Percentiles rank a stretch among this genome's conserved stretches.
phyloP scores from a whole-genome alignment of 2,797 vertebrate species.

The Pygocentrus nattereri region DNA sequence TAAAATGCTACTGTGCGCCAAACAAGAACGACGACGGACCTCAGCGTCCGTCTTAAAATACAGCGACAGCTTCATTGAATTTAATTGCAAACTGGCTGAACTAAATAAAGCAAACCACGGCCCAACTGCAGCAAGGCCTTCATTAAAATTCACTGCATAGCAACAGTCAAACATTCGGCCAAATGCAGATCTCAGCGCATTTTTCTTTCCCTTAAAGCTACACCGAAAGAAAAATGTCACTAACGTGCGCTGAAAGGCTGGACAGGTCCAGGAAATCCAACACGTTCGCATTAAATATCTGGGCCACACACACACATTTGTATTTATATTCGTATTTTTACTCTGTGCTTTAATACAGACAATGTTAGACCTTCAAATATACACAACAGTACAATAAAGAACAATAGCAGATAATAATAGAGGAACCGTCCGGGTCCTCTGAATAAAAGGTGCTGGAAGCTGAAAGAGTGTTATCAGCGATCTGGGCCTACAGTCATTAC shows the following conservation, averaged over 20 bases:
- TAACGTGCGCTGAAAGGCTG: no score
- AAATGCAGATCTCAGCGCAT: neutral
- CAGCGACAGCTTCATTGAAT: neutral
- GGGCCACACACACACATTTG: neutral
- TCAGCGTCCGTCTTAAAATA: neutral
- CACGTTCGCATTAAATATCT: neutral
- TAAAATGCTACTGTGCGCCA: no score
- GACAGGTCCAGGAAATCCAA: neutral
- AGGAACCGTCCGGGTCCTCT: neutral
- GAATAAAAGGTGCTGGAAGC: constrained; percentile 51
- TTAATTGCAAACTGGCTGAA: neutral
- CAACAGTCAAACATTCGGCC: neutral
- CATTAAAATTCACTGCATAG: neutral
- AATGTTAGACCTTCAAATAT: constrained; percentile 53
- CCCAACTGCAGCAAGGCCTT: neutral
- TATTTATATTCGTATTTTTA: constrained; percentile 36
- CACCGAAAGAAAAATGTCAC: no score
- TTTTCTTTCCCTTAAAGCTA: neutral
- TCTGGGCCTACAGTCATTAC: constrained; percentile 17
- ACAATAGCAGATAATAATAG: constrained; percentile 9
- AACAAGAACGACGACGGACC: neutral
- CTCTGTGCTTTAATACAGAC: constrained; percentile 53
- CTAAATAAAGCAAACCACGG: neutral
- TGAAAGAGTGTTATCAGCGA: constrained; percentile 22
- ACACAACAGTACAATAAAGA: constrained; percentile 52